phyloP scores from a whole-genome alignment of 1,140 invertebrate species.

The Lucilia sericata region DNA sequence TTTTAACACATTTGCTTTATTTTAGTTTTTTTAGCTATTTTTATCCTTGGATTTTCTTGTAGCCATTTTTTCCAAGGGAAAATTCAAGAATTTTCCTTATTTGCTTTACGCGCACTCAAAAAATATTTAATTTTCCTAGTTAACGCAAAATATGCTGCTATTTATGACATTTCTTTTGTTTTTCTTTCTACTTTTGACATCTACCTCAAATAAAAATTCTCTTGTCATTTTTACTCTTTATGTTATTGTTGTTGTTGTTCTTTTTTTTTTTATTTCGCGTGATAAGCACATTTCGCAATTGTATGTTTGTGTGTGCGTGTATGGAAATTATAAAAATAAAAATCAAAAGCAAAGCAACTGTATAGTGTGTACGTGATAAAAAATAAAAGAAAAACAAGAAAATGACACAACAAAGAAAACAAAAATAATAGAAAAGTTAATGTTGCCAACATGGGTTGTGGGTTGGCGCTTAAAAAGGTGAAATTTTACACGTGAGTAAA shows the following conservation, averaged over 20 bases:
- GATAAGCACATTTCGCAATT: conserved; percentile 14
- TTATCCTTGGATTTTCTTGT: background rate
- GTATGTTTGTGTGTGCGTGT: background rate
- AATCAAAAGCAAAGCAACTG: background rate
- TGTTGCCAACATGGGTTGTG: background rate
- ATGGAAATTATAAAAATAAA: background rate
- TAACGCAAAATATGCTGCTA: background rate
- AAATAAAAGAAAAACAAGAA: background rate
- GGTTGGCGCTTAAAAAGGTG: no score
- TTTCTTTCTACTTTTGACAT: background rate
- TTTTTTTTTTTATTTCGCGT: background rate
- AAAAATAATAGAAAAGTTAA: background rate
- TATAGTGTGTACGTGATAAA: background rate
- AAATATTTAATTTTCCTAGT: background rate
- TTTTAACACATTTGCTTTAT: background rate
- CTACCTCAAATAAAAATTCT: background rate
- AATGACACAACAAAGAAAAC: background rate
- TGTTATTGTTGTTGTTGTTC: background rate
- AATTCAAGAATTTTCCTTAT: background rate
- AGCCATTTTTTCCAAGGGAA: background rate
- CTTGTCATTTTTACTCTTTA: background rate
- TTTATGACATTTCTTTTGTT: background rate
- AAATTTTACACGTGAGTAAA: no score
- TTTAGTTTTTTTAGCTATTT: background rate
- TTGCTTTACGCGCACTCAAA: background rate